Evolutionary conservation across 2,113 vertebrate species (phyloP).

Genomic region (Grallaria varia): DNA sequence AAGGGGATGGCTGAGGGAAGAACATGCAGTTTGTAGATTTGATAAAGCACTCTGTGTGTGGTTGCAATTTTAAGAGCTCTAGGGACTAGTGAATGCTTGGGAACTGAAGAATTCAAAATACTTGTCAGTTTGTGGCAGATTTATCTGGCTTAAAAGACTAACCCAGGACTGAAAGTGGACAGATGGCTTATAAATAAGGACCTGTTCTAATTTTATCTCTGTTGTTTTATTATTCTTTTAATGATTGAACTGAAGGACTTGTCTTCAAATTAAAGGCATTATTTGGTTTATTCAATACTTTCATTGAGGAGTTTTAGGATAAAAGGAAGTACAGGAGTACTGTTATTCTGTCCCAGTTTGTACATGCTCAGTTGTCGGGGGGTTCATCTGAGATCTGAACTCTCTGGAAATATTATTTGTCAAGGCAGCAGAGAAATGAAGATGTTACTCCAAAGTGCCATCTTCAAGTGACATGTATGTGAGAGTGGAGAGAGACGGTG

Average conservation of each 20-base stretch:
- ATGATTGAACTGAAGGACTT: background rate
- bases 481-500: background rate
- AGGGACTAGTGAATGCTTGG: background rate
- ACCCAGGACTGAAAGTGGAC: background rate
- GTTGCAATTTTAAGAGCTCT: background rate
- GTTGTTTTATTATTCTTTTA: background rate
- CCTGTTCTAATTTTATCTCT: background rate
- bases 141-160: background rate
- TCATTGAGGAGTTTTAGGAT: background rate
- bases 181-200: background rate
- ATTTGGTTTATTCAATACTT: background rate
- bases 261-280: background rate
- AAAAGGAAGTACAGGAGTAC: background rate
- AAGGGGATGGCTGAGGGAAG: background rate
- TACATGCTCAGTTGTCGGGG: background rate
- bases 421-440: background rate
- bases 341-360: background rate
- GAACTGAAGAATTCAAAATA: background rate
- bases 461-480: background rate
- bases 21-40: accelerated
- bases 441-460: background rate
- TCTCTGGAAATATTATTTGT: background rate
- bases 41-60: background rate
- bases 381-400: background rate
- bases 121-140: background rate